These are phyloP conservation scores for Scolanthus callimorphus DNA, from an alignment of 92 coral and sea anemone genomes.

Conservation along the genomic window DNA sequence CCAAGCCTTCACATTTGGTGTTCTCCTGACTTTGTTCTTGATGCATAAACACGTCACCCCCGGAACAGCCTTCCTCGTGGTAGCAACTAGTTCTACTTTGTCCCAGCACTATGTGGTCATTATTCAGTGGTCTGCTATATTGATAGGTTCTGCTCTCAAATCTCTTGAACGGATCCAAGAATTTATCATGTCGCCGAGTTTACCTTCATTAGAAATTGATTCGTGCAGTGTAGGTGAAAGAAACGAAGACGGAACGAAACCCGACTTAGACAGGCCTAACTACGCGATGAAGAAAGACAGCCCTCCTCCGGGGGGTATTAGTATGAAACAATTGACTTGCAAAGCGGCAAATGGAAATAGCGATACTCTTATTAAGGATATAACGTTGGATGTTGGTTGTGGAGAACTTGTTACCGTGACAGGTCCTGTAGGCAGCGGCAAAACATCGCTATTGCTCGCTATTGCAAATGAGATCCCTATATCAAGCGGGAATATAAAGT, in stretches of 20 bases:
- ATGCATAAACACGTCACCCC: slow-evolving; percentile 1
- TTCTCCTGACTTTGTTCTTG: slow-evolving; percentile 3
- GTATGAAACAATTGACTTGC: neutral
- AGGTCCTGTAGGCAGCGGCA: slow-evolving; percentile 36
- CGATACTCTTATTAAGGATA: slow-evolving; percentile 1
- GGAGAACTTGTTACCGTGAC: slow-evolving; percentile 27
- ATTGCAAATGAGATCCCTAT: neutral
- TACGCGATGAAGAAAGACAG: too few relatives aligned
- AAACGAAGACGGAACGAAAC: too few relatives aligned
- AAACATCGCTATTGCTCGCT: neutral
- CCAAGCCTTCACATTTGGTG: neutral
- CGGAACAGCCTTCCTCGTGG: slow-evolving; percentile 5
- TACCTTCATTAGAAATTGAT: neutral
- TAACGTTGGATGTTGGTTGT: neutral
- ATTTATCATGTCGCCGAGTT: neutral
- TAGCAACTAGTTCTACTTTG: neutral
- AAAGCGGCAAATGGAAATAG: neutral
- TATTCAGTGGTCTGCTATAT: neutral
- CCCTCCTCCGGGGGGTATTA: neutral
- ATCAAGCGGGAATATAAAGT: neutral
- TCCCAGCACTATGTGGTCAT: too few relatives aligned
- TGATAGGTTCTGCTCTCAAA: neutral
- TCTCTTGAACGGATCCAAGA: neutral
- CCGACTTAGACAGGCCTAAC: too few relatives aligned
- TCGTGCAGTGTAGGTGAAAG: too few relatives aligned